Conservation (phyloP, 2,797 vertebrate species). For the Telmatherina bonti region DNA sequence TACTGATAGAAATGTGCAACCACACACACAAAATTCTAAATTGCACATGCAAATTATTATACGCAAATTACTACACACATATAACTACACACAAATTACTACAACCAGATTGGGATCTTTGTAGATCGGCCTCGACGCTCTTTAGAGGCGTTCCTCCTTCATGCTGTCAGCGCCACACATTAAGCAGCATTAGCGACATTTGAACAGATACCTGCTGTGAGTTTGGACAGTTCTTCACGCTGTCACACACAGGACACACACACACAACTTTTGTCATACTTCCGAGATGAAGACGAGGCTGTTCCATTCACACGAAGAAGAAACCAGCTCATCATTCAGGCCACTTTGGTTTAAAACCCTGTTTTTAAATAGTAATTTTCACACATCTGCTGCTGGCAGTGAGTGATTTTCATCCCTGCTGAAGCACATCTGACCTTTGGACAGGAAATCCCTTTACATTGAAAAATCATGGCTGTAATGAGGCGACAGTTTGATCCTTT, state of each 20-base stretch:
- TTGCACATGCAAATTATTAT: too few relatives aligned
- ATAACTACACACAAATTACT: too few relatives aligned
- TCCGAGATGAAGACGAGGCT: too few relatives aligned
- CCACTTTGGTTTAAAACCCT: constrained; percentile 16
- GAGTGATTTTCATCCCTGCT: constrained; percentile 17
- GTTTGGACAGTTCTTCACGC: not conserved
- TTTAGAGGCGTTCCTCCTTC: constrained; percentile 19
- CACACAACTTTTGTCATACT: not conserved
- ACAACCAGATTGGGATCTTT: too few relatives aligned
- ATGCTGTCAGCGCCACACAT: constrained; percentile 20
- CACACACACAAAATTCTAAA: too few relatives aligned
- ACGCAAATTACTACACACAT: too few relatives aligned
- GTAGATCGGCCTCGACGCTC: too few relatives aligned
- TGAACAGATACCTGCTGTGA: not conserved
- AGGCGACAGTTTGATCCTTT: constrained; percentile 1
- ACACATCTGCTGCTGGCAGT: constrained; percentile 12
- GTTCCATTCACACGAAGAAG: too few relatives aligned
- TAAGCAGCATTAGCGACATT: constrained; percentile 11
- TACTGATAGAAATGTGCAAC: too few relatives aligned
- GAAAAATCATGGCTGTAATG: constrained; percentile 14
- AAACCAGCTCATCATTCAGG: not conserved
- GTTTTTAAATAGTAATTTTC: constrained; percentile 25
- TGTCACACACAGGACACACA: not conserved
- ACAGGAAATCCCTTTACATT: constrained; percentile 40
- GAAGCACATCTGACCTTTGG: constrained; percentile 9